These are phyloP conservation scores for Ophion costatus DNA, from an alignment of 2,888 invertebrate species.

Conservation along the genomic window DNA sequence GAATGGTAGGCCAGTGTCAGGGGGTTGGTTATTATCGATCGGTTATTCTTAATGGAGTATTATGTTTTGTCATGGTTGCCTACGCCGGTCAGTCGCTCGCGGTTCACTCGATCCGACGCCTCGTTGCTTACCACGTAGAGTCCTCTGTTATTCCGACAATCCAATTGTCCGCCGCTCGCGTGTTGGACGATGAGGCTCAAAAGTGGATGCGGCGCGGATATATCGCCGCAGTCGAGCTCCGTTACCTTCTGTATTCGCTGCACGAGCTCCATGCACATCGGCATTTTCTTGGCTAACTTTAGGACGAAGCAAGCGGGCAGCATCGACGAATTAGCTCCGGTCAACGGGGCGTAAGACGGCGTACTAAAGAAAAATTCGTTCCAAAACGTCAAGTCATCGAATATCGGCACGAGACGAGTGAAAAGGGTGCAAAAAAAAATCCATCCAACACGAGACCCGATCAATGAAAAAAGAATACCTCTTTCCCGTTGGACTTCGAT, in stretches of 20 bases:
- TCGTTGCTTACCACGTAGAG: conserved; percentile 91
- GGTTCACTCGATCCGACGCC: too few species aligned
- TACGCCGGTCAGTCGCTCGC: background rate
- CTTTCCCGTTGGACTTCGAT: conserved; percentile 89
- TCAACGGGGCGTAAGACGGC: conserved; percentile 92
- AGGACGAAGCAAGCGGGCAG: conserved; percentile 96
- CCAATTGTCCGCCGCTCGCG: conserved; percentile 89
- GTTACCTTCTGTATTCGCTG: conserved; percentile 88
- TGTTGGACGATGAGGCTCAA: conserved; percentile 92
- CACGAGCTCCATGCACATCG: conserved; percentile 92
- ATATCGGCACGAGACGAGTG: background rate
- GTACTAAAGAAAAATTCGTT: conserved; percentile 83
- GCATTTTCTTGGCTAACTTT: conserved; percentile 92
- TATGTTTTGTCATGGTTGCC: background rate
- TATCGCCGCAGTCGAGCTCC: conserved; percentile 86
- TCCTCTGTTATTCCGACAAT: conserved; percentile 90
- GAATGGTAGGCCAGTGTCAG: too few species aligned
- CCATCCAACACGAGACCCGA: background rate
- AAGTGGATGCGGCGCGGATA: conserved; percentile 87
- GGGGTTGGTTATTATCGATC: background rate
- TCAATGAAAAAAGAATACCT: conserved; percentile 84
- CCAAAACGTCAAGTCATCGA: background rate
- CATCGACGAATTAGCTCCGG: conserved; percentile 93
- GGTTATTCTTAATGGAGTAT: background rate
- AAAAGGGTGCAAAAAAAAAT: background rate